Conservation (phyloP, 2,888 invertebrate species). For the Morinoia aosen region DNA sequence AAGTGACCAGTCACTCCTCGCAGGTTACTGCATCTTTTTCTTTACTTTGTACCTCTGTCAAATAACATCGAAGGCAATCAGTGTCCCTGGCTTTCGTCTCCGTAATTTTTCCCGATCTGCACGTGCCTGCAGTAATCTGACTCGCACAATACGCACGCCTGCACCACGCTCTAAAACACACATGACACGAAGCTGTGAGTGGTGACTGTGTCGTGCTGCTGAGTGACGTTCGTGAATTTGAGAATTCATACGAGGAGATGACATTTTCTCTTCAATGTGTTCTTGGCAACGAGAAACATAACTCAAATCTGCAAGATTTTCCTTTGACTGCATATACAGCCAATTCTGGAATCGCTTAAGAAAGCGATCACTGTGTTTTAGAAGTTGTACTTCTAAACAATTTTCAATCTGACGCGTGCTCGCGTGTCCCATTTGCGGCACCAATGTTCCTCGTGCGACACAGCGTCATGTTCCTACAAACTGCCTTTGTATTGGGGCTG, state of each 20-base stretch:
- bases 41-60: constrained; percentile 13
- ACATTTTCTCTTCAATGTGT: not conserved
- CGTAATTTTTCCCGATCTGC: constrained; percentile 31
- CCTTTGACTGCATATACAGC: not conserved
- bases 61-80: constrained; percentile 21
- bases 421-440: not conserved
- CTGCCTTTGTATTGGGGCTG: not conserved
- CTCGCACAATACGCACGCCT: not conserved
- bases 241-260: not conserved
- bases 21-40: constrained; percentile 11
- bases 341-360: not conserved
- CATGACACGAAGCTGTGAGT: constrained; percentile 8
- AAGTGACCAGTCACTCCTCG: not conserved
- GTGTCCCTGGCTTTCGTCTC: not conserved
- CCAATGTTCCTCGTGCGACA: not conserved
- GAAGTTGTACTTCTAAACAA: not conserved
- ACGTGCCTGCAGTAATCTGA: constrained; percentile 24
- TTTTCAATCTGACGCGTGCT: not conserved
- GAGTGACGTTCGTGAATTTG: not conserved
- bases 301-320: not conserved
- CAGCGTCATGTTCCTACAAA: not conserved
- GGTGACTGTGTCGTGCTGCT: not conserved
- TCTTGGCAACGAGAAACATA: not conserved
- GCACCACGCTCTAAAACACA: constrained; percentile 4
- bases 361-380: not conserved